A percentile compares a stretch with the other conserved stretches of the same genome.
These are phyloP conservation scores for Chalcosyrphus nemorum DNA, from an alignment of 2,888 invertebrate species.

Conservation along the genomic window DNA sequence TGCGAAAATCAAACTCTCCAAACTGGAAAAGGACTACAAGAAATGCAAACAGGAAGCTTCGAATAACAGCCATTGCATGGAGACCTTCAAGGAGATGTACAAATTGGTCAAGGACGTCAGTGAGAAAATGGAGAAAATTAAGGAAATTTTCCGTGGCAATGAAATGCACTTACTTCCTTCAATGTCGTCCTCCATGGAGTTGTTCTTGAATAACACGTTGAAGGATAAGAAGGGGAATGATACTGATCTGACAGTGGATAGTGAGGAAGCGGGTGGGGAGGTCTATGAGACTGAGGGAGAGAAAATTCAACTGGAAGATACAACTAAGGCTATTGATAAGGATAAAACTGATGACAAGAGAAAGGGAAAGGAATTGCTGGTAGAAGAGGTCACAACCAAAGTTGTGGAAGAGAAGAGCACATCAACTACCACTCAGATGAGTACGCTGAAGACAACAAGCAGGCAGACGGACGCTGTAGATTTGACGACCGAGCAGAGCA, in stretches of 20 bases:
- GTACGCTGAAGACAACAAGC: not conserved
- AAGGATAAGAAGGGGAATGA: not conserved
- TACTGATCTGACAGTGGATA: not conserved
- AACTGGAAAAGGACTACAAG: slow-evolving; percentile 77
- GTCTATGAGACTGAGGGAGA: slow-evolving; percentile 24
- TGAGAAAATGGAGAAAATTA: slow-evolving; percentile 79
- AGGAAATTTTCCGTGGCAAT: slow-evolving; percentile 77
- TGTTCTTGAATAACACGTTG: not conserved
- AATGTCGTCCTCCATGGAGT: slow-evolving; percentile 71
- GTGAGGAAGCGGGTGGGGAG: slow-evolving; percentile 5
- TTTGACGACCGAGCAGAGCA: not conserved
- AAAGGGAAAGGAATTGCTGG: not conserved
- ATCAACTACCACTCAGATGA: not conserved
- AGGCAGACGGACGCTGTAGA: not conserved
- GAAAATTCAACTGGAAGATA: not conserved
- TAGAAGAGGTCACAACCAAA: not conserved
- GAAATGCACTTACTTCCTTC: slow-evolving; percentile 72
- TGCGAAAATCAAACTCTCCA: slow-evolving; percentile 75
- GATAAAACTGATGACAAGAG: not conserved
- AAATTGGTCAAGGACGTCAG: slow-evolving; percentile 78
- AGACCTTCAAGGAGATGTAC: slow-evolving; percentile 78
- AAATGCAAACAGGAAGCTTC: slow-evolving; percentile 77
- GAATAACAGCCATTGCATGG: slow-evolving; percentile 76
- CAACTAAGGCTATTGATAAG: not conserved
- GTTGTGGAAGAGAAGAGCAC: too few species aligned